Percentiles rank a stretch among this genome's conserved stretches.
Evolutionary conservation across 2,113 vertebrate species (phyloP).

Genomic region (Xyrauchen texanus): DNA sequence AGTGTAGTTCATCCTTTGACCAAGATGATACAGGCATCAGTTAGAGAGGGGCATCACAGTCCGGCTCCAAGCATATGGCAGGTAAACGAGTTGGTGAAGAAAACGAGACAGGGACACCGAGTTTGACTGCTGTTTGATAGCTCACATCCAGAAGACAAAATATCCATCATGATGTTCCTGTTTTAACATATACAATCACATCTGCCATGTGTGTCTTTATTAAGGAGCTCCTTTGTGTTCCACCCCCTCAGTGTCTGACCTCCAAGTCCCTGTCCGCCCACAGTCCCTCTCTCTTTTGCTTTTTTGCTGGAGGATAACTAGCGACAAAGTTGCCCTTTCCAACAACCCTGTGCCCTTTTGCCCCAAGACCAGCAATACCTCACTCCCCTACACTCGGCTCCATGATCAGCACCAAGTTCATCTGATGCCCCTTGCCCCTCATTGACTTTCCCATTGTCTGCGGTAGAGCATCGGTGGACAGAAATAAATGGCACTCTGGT

Average conservation of each 20-base stretch:
- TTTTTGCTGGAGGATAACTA: constrained; percentile 1
- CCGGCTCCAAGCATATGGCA: too few species aligned
- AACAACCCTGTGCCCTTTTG: constrained; percentile 14
- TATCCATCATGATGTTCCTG: constrained; percentile 15
- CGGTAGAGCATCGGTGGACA: neutral
- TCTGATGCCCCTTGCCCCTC: constrained; percentile 31
- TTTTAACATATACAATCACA: neutral
- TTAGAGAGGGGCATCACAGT: too few species aligned
- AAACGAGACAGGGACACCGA: too few species aligned
- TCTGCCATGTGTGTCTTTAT: too few species aligned
- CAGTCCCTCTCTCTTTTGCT: neutral
- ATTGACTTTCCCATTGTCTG: constrained; percentile 37
- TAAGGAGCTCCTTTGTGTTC: neutral
- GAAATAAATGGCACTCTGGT: constrained; percentile 34
- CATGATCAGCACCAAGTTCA: constrained; percentile 35
- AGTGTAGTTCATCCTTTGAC: too few species aligned
- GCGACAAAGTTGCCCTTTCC: constrained; percentile 2
- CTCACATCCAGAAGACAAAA: neutral
- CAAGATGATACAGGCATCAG: too few species aligned
- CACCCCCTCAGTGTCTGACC: constrained; percentile 16
- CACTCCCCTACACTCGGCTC: constrained; percentile 31
- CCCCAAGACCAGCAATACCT: neutral
- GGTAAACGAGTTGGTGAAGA: too few species aligned
- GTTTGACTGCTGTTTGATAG: constrained; percentile 17
- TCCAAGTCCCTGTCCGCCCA: constrained; percentile 10